Percentiles rank a stretch among this genome's conserved stretches.
Conservation (phyloP, 1,140 invertebrate species). For the Drosophila dunni region DNA sequence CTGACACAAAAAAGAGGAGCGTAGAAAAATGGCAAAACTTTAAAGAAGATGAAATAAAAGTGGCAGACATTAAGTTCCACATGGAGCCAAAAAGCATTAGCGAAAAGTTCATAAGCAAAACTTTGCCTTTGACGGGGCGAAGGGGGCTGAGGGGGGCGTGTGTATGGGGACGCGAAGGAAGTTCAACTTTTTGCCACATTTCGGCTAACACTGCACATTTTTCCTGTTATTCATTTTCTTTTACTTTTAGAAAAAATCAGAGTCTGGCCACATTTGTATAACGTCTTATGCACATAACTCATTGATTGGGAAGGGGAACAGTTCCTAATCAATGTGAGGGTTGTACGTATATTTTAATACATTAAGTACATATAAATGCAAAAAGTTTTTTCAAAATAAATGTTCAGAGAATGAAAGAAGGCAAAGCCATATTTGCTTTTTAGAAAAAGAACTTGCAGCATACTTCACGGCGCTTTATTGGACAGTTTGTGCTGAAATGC, state of each 20-base stretch:
- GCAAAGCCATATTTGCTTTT: not conserved
- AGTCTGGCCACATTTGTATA: conserved; percentile 70
- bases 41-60: conserved; percentile 65
- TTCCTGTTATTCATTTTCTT: conserved; percentile 24
- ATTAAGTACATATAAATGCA: conserved; percentile 71
- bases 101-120: conserved; percentile 77
- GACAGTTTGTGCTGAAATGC: conserved; percentile 37
- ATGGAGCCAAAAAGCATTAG: conserved; percentile 62
- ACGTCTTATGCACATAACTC: conserved; percentile 65
- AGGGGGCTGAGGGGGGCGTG: not conserved
- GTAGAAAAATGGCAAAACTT: conserved; percentile 74
- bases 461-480: conserved; percentile 49
- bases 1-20: conserved; percentile 45
- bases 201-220: conserved; percentile 63
- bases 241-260: conserved; percentile 63
- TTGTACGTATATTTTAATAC: conserved; percentile 71
- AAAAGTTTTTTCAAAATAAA: conserved; percentile 70
- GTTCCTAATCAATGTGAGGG: conserved; percentile 25
- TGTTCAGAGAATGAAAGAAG: conserved; percentile 35
- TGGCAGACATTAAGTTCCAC: conserved; percentile 57
- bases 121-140: conserved; percentile 29
- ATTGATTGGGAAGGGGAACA: conserved; percentile 12
- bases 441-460: conserved; percentile 19
- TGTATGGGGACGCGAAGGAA: conserved; percentile 51
- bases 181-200: conserved; percentile 66